These are phyloP conservation scores for Nipponacmea schrenckii DNA, from an alignment of 2,888 invertebrate genomes.

Conservation along the genomic window DNA sequence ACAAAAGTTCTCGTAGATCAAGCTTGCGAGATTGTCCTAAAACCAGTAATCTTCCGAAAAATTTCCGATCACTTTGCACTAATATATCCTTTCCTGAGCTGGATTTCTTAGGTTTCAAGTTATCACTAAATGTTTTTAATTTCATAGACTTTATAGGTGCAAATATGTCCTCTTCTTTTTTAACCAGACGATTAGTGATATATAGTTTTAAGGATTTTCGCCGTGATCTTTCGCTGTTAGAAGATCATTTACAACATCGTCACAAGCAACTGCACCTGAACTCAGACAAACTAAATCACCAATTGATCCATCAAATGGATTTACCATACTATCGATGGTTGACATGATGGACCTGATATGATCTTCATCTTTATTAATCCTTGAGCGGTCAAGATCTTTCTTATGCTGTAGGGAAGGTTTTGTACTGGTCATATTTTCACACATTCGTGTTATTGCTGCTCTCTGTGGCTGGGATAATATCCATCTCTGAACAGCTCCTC, in stretches of 20 bases:
- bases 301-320: conserved; percentile 5
- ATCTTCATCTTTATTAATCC: not conserved
- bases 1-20: too few relatives aligned
- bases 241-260: not conserved
- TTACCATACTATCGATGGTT: conserved; percentile 6
- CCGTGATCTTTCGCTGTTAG: not conserved
- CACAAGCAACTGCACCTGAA: conserved; percentile 1
- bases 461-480: not conserved
- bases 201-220: not conserved
- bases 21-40: too few relatives aligned
- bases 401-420: not conserved
- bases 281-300: conserved; percentile 4
- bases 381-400: not conserved
- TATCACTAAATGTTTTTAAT: too few relatives aligned
- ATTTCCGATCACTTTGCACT: too few relatives aligned
- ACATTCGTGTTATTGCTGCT: conserved; percentile 6
- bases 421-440: conserved; percentile 1
- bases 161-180: not conserved
- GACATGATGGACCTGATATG: conserved; percentile 1
- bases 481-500: conserved; percentile 9
- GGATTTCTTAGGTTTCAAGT: too few relatives aligned
- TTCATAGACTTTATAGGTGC: too few relatives aligned
- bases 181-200: not conserved
- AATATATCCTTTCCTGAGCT: too few relatives aligned
- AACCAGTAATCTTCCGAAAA: too few relatives aligned